Evolutionary conservation across 1,140 invertebrate genomes (phyloP), one percentile per base, ranked within the genome.

Genomic region (Adoxophyes honmai): DNA sequence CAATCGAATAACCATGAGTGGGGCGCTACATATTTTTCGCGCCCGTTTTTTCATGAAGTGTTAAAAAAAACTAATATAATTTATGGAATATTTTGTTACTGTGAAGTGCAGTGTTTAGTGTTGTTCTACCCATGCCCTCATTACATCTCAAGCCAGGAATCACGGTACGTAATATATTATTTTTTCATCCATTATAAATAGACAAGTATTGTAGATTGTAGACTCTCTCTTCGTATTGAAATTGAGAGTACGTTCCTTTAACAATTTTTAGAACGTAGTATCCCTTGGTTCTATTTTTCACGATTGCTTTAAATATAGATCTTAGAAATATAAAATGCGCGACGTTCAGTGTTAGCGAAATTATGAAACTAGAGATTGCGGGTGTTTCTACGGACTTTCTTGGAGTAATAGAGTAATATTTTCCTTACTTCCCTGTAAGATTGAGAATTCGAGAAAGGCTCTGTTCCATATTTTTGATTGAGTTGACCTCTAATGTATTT

Each of bases 121-220:
- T 67, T 67, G 21, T 28, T 60, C 51, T 66, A 78, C 75, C 66
- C 66, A 89, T 89, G 88, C 88, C 88, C 55, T 78, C 88, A 36
- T 60, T 89, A 81, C 81, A 89, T 59, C 78, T 89, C 52, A 88
- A 89, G 57, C 85, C 88, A 52, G 86, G 86, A 79, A 78, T 89
- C 34, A 87, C 86, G 84, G 88, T 89, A 35, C 48, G 14, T 73
- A 80, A 62, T 21, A n/a, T 11, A 9, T 33, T n/a, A 52, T 56
- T 58, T 61, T 73, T 63, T 61, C 21, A 28, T 2, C 21, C 70
- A 60, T 33, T 65, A 14, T 52, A 63, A 56, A 58, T 35, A 56
- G 51, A 57, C 60, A 28, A n/a, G n/a, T 66, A 4, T 52, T 37
- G 28, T 54, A 57, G 59, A 62, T 67, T 54, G 64, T 33, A 28